Evolutionary conservation across 1,140 invertebrate genomes (phyloP).

Genomic region (Lethrus apterus): DNA sequence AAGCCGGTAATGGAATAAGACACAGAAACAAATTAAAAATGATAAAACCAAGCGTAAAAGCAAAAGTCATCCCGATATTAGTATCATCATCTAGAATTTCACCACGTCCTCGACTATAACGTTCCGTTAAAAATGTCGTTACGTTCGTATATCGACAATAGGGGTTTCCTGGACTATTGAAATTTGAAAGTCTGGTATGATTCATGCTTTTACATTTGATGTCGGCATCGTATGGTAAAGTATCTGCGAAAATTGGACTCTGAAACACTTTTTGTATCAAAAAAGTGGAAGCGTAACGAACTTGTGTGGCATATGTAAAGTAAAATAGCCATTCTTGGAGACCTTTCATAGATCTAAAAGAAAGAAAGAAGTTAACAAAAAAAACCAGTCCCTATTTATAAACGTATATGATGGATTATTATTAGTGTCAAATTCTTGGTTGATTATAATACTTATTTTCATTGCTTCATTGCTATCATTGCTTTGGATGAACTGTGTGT

Average conservation of each 20-base stretch:
- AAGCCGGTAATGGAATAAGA: constrained; percentile 75
- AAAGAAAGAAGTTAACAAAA: not conserved
- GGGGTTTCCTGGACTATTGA: constrained; percentile 33
- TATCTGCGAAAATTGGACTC: constrained; percentile 46
- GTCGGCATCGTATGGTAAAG: constrained; percentile 42
- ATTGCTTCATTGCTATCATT: too few relatives aligned
- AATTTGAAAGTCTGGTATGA: constrained; percentile 44
- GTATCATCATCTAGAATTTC: constrained; percentile 61
- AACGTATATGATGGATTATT: too few relatives aligned
- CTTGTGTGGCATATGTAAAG: constrained; percentile 68
- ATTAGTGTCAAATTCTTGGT: too few relatives aligned
- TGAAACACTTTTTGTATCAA: constrained; percentile 61
- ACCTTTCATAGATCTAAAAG: constrained; percentile 55
- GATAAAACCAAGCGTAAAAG: constrained; percentile 71
- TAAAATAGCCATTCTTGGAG: constrained; percentile 74
- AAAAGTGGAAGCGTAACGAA: constrained; percentile 66
- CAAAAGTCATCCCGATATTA: constrained; percentile 76
- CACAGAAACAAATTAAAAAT: constrained; percentile 80
- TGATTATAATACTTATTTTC: too few relatives aligned
- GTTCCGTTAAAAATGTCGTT: constrained; percentile 62
- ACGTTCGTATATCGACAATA: constrained; percentile 59
- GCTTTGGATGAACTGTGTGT: too few relatives aligned
- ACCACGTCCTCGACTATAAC: constrained; percentile 56
- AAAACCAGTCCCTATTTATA: too few relatives aligned
- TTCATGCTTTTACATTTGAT: constrained; percentile 49